These are phyloP conservation scores for Falco columbarius DNA, from an alignment of 2,797 vertebrate genomes.

Conservation along the genomic window DNA sequence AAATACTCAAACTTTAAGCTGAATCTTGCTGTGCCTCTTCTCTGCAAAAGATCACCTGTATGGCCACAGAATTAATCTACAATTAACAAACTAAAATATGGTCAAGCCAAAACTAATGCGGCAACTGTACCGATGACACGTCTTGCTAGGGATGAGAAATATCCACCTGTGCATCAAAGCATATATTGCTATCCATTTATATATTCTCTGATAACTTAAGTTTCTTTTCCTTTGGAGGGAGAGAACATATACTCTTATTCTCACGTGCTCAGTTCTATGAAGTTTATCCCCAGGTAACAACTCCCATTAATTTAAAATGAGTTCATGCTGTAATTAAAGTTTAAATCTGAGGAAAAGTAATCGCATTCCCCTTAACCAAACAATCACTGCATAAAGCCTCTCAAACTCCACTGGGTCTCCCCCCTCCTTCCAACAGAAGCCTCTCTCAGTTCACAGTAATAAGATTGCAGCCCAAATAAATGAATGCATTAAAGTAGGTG, in stretches of 20 bases:
- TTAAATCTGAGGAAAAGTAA: constrained; percentile 1
- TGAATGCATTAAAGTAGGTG: constrained; percentile 60
- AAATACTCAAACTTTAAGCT: not conserved
- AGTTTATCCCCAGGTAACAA: not conserved
- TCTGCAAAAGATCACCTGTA: not conserved
- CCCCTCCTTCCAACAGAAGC: not conserved
- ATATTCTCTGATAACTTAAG: not conserved
- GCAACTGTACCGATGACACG: accelerated
- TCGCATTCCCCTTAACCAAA: not conserved
- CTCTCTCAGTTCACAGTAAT: not conserved
- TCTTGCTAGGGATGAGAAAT: not conserved
- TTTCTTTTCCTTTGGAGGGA: not conserved
- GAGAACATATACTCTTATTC: not conserved
- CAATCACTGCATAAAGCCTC: not conserved
- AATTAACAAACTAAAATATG: not conserved
- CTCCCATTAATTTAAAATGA: not conserved
- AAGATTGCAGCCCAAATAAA: not conserved
- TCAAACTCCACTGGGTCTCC: not conserved
- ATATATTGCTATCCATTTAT: not conserved
- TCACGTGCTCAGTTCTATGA: not conserved
- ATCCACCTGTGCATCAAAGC: not conserved
- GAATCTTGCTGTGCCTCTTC: not conserved
- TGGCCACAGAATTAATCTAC: not conserved
- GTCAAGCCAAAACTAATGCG: not conserved
- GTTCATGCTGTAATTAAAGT: not conserved